Base-by-base conservation (phyloP, 2,113 vertebrate genomes). In the Vanacampus margaritifer region DNA sequence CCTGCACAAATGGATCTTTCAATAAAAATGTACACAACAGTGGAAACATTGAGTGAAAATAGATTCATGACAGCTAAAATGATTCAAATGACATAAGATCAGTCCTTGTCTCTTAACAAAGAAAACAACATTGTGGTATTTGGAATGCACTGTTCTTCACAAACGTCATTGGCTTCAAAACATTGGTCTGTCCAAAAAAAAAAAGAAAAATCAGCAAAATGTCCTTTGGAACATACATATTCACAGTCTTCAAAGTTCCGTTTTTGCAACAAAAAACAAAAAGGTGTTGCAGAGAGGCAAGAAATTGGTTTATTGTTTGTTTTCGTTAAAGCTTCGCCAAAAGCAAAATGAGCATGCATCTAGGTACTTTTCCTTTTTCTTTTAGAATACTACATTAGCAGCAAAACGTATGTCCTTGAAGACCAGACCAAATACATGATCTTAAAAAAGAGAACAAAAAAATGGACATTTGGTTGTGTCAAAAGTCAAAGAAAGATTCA, bases 201-300 rank as follows among this genome's bases (percentile, higher is more conserved):
- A 92, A 90, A 87, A 56, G 24, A 57, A 90, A 88, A 89, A 86
- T 87, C 82, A 65, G 84, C 89, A 86, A 92, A 93, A 92, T 92
- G 91, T 93, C 90, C 91, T 92, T 93, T 92, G 93, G 94, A 93
- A 94, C 93, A 94, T 90, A 93, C 35, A 65, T 65, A 91, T 94
- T 96, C 96, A 95, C 95, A 95, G 95, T 96, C 95, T 95, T 94
- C 94, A 86, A 93, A 94, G 94, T 95, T 97, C 95, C 94, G 94
- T 96, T 92, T 95, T 94, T 94, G 93, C 93, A 96, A 94, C 92
- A 93, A 92, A 89, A 93, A 90, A 84, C 88, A 86, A 85, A 72
- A 82, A 84, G 82, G 90, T 88, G 93, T 90, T 83, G 88, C 90
- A 91, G 90, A 91, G 90, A 92, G 91, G 90, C 90, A 92, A 89